Evolutionary conservation across 1,140 invertebrate genomes (phyloP).

Genomic region (Latrodectus geometricus): DNA sequence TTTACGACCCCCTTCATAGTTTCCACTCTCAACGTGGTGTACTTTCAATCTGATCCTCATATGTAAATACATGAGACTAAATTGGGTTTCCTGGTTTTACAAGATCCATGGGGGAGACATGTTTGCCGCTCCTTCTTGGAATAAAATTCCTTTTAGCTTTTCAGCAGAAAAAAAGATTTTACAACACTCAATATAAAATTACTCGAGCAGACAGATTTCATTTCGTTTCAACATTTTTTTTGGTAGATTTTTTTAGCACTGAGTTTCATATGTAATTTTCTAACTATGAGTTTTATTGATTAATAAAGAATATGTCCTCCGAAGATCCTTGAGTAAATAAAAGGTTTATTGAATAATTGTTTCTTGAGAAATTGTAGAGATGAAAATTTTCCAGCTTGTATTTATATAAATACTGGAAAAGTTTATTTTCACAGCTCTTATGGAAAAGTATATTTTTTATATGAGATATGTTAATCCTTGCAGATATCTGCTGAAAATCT

Average conservation of each 20-base stretch:
- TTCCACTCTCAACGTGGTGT: slow-evolving; percentile 17
- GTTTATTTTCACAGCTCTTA: too few relatives aligned
- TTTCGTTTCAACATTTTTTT: slow-evolving; percentile 2
- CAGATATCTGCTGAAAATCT: too few relatives aligned
- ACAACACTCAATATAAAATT: slow-evolving; percentile 25
- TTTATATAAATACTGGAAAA: too few relatives aligned
- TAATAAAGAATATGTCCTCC: too few relatives aligned
- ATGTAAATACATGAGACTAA: slow-evolving; percentile 47
- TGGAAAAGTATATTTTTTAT: too few relatives aligned
- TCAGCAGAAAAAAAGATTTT: slow-evolving; percentile 12
- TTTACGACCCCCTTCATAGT: slow-evolving; percentile 16
- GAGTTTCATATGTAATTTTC: neutral
- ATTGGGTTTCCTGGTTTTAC: slow-evolving; percentile 39
- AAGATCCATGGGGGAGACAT: neutral
- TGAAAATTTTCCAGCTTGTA: too few relatives aligned
- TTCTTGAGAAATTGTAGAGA: too few relatives aligned
- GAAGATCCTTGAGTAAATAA: too few relatives aligned
- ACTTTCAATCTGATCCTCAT: slow-evolving; percentile 35
- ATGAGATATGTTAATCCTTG: too few relatives aligned
- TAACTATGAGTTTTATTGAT: neutral
- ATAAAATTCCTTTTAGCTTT: slow-evolving; percentile 46
- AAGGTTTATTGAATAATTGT: too few relatives aligned
- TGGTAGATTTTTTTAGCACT: neutral
- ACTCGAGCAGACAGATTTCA: slow-evolving; percentile 9
- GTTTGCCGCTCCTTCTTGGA: slow-evolving; percentile 8